Evolutionary conservation across 1,140 invertebrate genomes (phyloP).

Genomic region (Yoshiicerus persimilis): DNA sequence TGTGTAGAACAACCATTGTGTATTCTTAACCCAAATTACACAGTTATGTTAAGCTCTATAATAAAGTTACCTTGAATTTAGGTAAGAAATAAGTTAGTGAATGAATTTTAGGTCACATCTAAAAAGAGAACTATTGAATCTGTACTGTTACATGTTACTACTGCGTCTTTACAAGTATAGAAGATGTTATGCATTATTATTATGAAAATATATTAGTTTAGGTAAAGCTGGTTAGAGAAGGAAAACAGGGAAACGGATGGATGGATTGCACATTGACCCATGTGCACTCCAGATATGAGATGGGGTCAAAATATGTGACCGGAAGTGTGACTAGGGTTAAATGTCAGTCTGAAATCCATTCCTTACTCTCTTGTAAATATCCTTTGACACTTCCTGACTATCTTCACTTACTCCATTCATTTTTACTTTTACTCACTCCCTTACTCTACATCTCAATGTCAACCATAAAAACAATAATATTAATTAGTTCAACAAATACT

Average conservation of each 20-base stretch:
- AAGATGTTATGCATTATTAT: no score
- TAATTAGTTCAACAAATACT: not conserved
- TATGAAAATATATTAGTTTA: not conserved
- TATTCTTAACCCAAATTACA: no score
- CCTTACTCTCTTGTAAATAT: conserved; percentile 2
- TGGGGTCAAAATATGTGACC: conserved; percentile 46
- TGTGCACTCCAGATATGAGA: conserved; percentile 44
- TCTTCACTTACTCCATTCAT: not conserved
- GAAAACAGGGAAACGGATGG: conserved; percentile 23
- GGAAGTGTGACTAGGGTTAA: conserved; percentile 48
- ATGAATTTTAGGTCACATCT: not conserved
- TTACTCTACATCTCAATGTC: not conserved
- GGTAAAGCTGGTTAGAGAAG: not conserved
- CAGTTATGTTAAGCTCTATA: not conserved
- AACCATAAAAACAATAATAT: not conserved
- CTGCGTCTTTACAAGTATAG: no score
- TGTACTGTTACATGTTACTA: no score
- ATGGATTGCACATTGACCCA: conserved; percentile 45
- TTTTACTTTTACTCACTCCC: not conserved
- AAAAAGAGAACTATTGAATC: not conserved
- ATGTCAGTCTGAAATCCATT: conserved; percentile 32
- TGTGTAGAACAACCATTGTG: no score
- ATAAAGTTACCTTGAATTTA: not conserved
- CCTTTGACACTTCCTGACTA: conserved; percentile 21
- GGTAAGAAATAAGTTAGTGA: not conserved